Evolutionary conservation across 1,140 invertebrate genomes (phyloP), one percentile per base, ranked within the genome.

Genomic region (Eupeodes corollae): DNA sequence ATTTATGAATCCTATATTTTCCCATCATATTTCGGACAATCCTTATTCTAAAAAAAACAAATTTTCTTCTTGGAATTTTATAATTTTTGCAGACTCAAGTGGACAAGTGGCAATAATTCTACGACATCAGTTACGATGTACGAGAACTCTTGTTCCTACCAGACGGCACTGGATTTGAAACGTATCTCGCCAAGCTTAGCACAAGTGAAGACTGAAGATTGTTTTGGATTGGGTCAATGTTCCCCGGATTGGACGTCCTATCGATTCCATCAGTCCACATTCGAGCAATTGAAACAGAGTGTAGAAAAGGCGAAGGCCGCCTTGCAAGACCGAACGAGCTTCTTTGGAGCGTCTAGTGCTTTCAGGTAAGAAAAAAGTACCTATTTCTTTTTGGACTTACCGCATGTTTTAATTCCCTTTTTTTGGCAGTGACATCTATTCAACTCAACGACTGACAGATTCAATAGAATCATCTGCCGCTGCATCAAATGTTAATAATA

Each of bases 291-390:
- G 15, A 91, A 89, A 56, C 86, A 91, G 59, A 88, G 84, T 56
- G 86, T 89, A 19, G 86, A 89, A 61, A 89, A 89, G 64, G 86
- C 87, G 11, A 91, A 91, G 62, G 86, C 87, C 8, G 87, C 85
- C 0, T 69, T 89, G 38, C 79, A 81, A 63, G 78, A 78, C 63
- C 60, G 67, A 26, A 67, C 58, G 42, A 57, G 51, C 42, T 69
- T 68, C 50, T 64, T 68, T 34, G 67, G 63, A 0, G 62, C 67
- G 15, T 58, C 56, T 42, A 68, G 67, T 49, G 67, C 66, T 9
- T 68, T 68, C 43, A 68, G 66, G 66, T 68, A 37, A 47, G n/a
- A 12, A 35, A 12, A 3, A 18, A 1, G 2, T 14, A 6, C 9
- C 14, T 47, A 46, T 37, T 9, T 35, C 30, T 5, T 14, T 37